A percentile compares a stretch with the other conserved stretches of the same genome.
These are phyloP conservation scores for Scaptomyza pallida DNA, from an alignment of 1,140 invertebrate genomes.

Conservation along the genomic window DNA sequence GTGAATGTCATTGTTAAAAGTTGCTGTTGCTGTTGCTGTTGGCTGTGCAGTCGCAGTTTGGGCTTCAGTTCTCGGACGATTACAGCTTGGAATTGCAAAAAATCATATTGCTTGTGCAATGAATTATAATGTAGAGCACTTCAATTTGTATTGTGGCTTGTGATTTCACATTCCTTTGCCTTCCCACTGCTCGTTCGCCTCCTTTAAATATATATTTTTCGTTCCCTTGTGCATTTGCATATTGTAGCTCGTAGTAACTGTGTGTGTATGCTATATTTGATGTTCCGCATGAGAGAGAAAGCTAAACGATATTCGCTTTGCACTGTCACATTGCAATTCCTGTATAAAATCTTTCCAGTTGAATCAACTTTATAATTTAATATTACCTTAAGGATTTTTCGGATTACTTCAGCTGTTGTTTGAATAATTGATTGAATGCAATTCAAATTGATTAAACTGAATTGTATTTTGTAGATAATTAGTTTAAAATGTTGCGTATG, in stretches of 20 bases:
- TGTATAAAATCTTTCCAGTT: background rate
- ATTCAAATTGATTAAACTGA: background rate
- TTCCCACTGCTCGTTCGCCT: background rate
- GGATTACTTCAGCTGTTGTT: background rate
- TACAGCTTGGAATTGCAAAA: constrained; percentile 54
- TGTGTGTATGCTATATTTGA: background rate
- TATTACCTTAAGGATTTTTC: background rate
- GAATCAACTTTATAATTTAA: background rate
- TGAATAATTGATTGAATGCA: background rate
- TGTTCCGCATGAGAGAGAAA: background rate
- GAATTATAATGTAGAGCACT: constrained; percentile 72
- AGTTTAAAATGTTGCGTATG: no score
- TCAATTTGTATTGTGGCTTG: constrained; percentile 66
- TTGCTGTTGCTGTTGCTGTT: constrained; percentile 18
- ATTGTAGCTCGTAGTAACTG: background rate
- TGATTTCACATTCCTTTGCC: constrained; percentile 30
- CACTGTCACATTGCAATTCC: constrained; percentile 17
- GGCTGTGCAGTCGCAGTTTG: background rate
- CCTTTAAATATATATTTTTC: background rate
- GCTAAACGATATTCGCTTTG: constrained; percentile 26
- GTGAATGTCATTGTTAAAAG: constrained; percentile 67
- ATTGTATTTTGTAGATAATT: no score
- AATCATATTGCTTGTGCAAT: constrained; percentile 62
- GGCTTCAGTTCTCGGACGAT: constrained; percentile 20
- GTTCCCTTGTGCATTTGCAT: constrained; percentile 35